Evolutionary conservation across 1,140 invertebrate genomes (phyloP), one percentile per base, ranked within the genome.

Genomic region (Piezodorus guildinii): DNA sequence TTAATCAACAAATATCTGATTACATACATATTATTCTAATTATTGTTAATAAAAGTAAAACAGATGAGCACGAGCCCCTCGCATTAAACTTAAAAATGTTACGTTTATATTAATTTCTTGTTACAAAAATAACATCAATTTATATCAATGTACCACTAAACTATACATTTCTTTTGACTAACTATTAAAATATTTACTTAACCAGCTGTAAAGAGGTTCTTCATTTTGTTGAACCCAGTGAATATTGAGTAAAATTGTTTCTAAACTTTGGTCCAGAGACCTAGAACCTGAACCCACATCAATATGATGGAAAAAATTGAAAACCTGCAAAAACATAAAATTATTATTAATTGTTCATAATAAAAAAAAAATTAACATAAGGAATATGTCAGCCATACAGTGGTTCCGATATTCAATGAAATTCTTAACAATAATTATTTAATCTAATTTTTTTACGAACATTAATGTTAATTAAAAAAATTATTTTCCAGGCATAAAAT

Each of bases 221-320:
- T 83, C 81, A 68, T 87, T 85, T 44, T 80, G 76, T 45, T 80
- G 74, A 1, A 87, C 80, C 86, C 86, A 90, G 63, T 85, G 80
- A n/a, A 88, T 86, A 72, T 88, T 88, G 45, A 87, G 78, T 68
- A 80, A 80, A 63, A 90, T 87, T n/a, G 79, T 85, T 74, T 90
- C 87, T 60, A 88, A 72, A 69, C 84, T 85, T 71, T 88, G 85
- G 39, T 85, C 79, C 23, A 88, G 73, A n/a, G 84, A 78, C 68
- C 84, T 73, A 25, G 77, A 73, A 21, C 84, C 85, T 9, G 83
- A 83, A 19, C 86, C 86, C 1, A 87, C 80, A 63, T 86, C 80
- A 65, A 82, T 77, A 44, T 80, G 78, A 65, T 77, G 79, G 73
- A 87, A 88, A 71, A 86, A 88, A 52, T 78, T 78, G 21, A 80